Percentiles rank a stretch among this genome's conserved stretches.
phyloP scores from a whole-genome alignment of 1,140 invertebrate species.

The Sycobia sp. region DNA sequence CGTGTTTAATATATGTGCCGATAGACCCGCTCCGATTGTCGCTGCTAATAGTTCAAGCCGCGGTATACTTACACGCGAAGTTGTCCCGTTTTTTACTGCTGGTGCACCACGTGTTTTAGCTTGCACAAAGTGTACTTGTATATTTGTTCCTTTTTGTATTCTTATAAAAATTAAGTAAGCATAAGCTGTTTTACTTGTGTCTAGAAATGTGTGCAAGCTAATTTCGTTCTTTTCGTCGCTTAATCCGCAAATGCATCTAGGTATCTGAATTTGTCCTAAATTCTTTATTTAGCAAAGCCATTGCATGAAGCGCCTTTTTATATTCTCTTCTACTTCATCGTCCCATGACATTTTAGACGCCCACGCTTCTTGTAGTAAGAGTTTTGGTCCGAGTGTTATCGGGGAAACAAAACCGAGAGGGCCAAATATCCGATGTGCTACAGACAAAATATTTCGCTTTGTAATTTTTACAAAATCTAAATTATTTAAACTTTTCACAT shows the following conservation, averaged over 20 bases:
- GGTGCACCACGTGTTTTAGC: not conserved
- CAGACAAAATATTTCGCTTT: not conserved
- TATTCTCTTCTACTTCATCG: too few relatives aligned
- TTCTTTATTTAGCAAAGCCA: not conserved
- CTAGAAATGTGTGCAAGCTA: not conserved
- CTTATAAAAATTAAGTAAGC: not conserved
- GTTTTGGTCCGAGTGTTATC: not conserved
- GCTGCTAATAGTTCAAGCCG: conserved; percentile 34
- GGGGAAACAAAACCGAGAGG: not conserved
- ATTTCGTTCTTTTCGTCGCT: not conserved
- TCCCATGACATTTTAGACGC: not conserved
- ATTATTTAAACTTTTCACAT: too few relatives aligned
- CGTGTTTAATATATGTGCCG: not conserved
- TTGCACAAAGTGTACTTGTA: not conserved
- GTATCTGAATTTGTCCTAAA: not conserved
- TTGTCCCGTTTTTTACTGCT: not conserved
- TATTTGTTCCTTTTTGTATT: not conserved
- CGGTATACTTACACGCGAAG: conserved; percentile 17
- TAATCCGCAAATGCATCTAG: not conserved
- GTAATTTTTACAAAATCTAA: not conserved
- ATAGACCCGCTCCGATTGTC: conserved; percentile 10
- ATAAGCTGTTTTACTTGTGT: not conserved
- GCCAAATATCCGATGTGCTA: not conserved
- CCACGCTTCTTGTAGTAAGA: not conserved
- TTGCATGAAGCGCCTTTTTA: not conserved